These are phyloP conservation scores for Plecotus auritus DNA, from an alignment of 2,113 vertebrate genomes.

Conservation along the genomic window DNA sequence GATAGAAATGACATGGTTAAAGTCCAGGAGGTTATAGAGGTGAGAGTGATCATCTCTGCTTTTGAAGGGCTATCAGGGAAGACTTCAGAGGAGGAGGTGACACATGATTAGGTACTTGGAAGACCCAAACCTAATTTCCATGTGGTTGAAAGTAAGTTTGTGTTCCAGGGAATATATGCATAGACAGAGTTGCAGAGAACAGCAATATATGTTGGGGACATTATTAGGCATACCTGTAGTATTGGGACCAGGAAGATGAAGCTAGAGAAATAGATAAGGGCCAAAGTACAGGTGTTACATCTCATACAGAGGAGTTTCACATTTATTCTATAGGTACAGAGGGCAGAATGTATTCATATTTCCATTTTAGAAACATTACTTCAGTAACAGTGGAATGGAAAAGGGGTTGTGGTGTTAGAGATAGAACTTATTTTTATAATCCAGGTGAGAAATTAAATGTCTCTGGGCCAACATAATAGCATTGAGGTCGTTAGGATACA, in stretches of 20 bases:
- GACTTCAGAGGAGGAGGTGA: not conserved
- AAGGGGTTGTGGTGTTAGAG: not conserved
- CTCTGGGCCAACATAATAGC: not conserved
- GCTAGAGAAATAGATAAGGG: not conserved
- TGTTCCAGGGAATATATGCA: not conserved
- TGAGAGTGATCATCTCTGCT: conserved; percentile 29
- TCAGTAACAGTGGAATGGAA: not conserved
- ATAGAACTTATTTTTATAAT: conserved; percentile 34
- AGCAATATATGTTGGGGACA: not conserved
- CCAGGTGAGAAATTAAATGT: conserved; percentile 7
- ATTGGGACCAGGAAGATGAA: not conserved
- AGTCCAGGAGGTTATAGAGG: not conserved
- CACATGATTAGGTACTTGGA: not conserved
- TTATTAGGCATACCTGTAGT: not conserved
- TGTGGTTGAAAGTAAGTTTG: not conserved
- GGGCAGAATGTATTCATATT: not conserved
- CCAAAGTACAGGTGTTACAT: not conserved
- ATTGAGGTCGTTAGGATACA: not conserved
- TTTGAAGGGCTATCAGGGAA: not conserved
- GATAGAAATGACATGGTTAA: conserved; percentile 12
- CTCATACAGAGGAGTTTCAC: not conserved
- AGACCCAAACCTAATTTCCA: not conserved
- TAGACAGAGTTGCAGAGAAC: not conserved
- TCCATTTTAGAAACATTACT: not conserved
- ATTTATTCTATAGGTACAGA: not conserved